Evolutionary conservation across 2,797 vertebrate genomes (phyloP).

Genomic region (Myoxocephalus aenaeus): DNA sequence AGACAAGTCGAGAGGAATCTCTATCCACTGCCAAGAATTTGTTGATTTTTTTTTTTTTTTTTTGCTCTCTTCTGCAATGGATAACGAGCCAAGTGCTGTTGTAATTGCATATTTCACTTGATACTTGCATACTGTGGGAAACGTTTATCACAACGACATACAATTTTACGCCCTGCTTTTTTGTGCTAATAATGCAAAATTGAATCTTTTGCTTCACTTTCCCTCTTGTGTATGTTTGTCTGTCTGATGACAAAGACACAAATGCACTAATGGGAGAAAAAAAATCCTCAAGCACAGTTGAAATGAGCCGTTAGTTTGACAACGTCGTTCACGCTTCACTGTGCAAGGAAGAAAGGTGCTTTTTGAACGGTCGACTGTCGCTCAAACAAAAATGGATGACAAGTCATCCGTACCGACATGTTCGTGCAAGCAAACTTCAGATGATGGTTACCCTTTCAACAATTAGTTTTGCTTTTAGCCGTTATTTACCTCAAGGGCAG

Average conservation of each 20-base stretch:
- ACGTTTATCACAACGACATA: slow-evolving; percentile 4
- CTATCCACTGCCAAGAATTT: slow-evolving; percentile 33
- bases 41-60: background rate
- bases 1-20: slow-evolving; percentile 4
- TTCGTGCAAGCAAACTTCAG: slow-evolving; percentile 19
- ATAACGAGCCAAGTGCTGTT: slow-evolving; percentile 8
- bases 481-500: slow-evolving; percentile 44
- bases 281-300: background rate
- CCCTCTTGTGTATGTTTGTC: background rate
- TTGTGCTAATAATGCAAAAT: background rate
- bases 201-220: background rate
- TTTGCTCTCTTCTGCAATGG: slow-evolving; percentile 17
- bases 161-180: background rate
- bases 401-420: background rate
- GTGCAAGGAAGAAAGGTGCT: background rate
- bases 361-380: background rate
- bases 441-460: slow-evolving; percentile 45
- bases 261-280: background rate
- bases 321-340: background rate
- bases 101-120: slow-evolving; percentile 15
- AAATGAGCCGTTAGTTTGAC: slow-evolving; percentile 12
- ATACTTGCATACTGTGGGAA: background rate
- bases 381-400: background rate
- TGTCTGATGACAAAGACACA: background rate
- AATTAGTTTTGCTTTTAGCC: slow-evolving; percentile 46